Evolutionary conservation across 2,888 invertebrate species (phyloP), one percentile per base, ranked within the genome.

Genomic region (Trilocha varians): DNA sequence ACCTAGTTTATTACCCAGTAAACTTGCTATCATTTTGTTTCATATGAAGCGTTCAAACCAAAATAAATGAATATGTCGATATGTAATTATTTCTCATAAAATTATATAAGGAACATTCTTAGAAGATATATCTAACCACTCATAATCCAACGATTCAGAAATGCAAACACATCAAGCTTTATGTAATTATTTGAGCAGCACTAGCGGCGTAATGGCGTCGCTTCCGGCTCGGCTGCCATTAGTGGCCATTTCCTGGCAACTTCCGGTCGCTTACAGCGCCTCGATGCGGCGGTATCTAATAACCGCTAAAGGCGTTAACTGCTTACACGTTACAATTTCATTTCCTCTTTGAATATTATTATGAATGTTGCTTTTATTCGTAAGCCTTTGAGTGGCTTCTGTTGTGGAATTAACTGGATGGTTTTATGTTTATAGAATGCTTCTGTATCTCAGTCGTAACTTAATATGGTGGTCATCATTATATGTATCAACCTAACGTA

Each of bases 111-210:
- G n/a, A n/a, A n/a, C n/a, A n/a, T n/a, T n/a, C n/a, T n/a, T n/a
- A n/a, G n/a, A n/a, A n/a, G n/a, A n/a, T n/a, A n/a, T n/a, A n/a
- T n/a, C n/a, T 3, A 25, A 25, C 2, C 25, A 25, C 25, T 25
- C 25, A 25, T 25, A 25, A 25, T 25, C 25, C 25, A 25, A 9
- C 25, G 11, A 60, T 59, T 57, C 59, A 52, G 57, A 57, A 62
- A 61, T 65, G 54, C 58, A 62, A 68, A 67, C 65, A 46, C 52
- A 49, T 49, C 49, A 48, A 53, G 52, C 51, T 55, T 50, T 66
- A 70, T 64, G 78, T 78, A 80, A 80, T 80, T 79, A 82, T 83
- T 83, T 83, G 82, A 75, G 68, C 69, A 75, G 74, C 78, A 70
- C 78, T 77, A 78, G 66, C 65, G 62, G 54, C 62, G 71, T 83